Evolutionary conservation across 2,888 invertebrate species (phyloP), one percentile per base, ranked within the genome.

Genomic region (Zelleria hepariella): DNA sequence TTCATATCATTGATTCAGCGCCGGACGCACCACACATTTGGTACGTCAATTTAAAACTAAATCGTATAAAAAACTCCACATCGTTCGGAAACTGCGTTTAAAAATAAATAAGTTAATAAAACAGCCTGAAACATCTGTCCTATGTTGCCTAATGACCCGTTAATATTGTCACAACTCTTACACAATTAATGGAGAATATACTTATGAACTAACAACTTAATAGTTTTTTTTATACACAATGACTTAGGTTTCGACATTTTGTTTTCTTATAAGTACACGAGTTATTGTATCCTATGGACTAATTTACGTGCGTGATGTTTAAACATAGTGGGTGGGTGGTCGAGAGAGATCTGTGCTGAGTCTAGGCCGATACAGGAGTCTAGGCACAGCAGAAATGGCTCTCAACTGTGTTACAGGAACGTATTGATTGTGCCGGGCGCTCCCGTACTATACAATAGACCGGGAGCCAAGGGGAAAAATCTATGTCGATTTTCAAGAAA

Each of bases 221-320:
- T 78, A 79, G 72, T 77, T 77, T 57, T 82, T 84, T 82, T 85
- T 87, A 86, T 88, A 88, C 86, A 88, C 85, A 87, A 88, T 88
- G 88, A 88, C 88, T 88, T 88, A 88, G 88, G 86, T 82, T 88
- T 86, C 87, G 86, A 88, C 87, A 84, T 81, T 85, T 85, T 84
- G 84, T 86, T 86, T 42, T 81, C 87, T 82, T 87, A 88, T 86
- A 87, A 86, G 86, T 86, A 87, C 86, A 78, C 82, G 79, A 79
- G 74, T 77, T 78, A 77, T 72, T 75, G 78, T 76, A 79, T 77
- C 76, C 81, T 87, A 86, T 73, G 75, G 81, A 83, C 82, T 85
- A 86, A 82, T 72, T 42, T 75, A 82, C 78, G 84, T 85, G 86
- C 81, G 85, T 77, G 80, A 76, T 79, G 72, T 71, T 67, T 74